These are phyloP conservation scores for Hirudo medicinalis DNA, from an alignment of 1,140 invertebrate genomes.

Conservation along the genomic window DNA sequence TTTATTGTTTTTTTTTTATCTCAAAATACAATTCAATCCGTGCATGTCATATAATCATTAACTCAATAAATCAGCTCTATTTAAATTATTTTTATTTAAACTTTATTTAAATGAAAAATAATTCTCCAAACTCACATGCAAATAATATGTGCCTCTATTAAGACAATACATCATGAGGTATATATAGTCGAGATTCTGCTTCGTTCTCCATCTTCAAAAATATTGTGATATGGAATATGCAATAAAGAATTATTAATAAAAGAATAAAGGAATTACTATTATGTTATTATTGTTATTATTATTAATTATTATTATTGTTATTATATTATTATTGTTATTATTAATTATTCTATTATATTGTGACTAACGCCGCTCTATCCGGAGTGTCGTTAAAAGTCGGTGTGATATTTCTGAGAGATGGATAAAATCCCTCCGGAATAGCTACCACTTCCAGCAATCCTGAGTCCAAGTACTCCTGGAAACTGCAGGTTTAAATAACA, in stretches of 20 bases:
- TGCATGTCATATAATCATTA: too few relatives aligned
- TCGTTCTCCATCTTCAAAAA: slow-evolving; percentile 66
- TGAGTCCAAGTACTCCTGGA: slow-evolving; percentile 56
- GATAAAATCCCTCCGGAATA: slow-evolving; percentile 72
- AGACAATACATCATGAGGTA: slow-evolving; percentile 91
- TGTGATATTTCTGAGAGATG: slow-evolving; percentile 56
- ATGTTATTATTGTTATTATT: too few relatives aligned
- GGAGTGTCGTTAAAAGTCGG: slow-evolving; percentile 71
- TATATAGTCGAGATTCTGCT: slow-evolving; percentile 89
- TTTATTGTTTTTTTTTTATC: too few relatives aligned
- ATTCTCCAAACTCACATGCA: slow-evolving; percentile 34
- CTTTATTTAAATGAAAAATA: too few relatives aligned
- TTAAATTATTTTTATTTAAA: too few relatives aligned
- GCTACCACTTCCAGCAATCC: slow-evolving; percentile 80
- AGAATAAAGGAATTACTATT: too few relatives aligned
- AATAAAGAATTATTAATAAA: too few relatives aligned
- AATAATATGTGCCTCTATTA: slow-evolving; percentile 46
- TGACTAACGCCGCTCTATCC: slow-evolving; percentile 58
- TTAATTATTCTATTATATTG: neutral
- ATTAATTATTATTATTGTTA: too few relatives aligned
- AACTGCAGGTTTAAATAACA: slow-evolving; percentile 47
- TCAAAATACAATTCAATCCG: too few relatives aligned
- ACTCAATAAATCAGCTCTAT: too few relatives aligned
- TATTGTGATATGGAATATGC: slow-evolving; percentile 1
- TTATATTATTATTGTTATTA: too few relatives aligned